phyloP scores from a whole-genome alignment of 2,888 invertebrate species.

The Callimorpha dominula region DNA sequence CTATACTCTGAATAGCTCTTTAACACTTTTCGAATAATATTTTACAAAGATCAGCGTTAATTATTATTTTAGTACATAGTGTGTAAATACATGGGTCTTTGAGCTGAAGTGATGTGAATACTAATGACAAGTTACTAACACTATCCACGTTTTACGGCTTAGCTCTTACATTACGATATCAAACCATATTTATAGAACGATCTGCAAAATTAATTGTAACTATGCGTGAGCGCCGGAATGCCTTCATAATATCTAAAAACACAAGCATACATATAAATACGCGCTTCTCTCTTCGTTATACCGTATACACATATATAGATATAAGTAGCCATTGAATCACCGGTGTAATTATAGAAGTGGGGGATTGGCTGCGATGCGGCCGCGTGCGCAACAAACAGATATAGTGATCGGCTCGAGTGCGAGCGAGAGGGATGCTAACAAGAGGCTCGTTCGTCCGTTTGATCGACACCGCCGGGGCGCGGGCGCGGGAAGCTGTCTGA shows the following conservation, averaged over 20 bases:
- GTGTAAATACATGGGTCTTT: background rate
- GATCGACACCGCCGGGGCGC: slow-evolving; percentile 85
- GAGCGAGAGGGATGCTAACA: slow-evolving; percentile 80
- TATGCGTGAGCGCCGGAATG: slow-evolving; percentile 67
- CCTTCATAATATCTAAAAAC: slow-evolving; percentile 77
- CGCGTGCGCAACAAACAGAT: slow-evolving; percentile 69
- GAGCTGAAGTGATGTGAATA: slow-evolving; percentile 9
- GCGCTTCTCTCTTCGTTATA: slow-evolving; percentile 82
- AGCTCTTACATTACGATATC: slow-evolving; percentile 26
- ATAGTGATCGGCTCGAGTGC: slow-evolving; percentile 60
- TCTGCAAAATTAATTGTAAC: slow-evolving; percentile 73
- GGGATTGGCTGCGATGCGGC: slow-evolving; percentile 86
- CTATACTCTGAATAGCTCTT: background rate
- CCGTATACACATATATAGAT: slow-evolving; percentile 79
- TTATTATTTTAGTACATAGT: background rate
- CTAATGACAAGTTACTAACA: background rate
- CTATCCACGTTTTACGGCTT: slow-evolving; percentile 16
- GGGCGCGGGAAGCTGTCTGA: slow-evolving; percentile 82
- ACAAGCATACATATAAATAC: slow-evolving; percentile 79
- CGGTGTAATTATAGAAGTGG: slow-evolving; percentile 87
- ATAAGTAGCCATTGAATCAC: slow-evolving; percentile 87
- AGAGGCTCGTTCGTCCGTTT: slow-evolving; percentile 86
- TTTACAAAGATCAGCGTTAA: background rate
- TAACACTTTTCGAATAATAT: background rate
- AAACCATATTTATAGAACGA: slow-evolving; percentile 49